These are phyloP conservation scores for Gallinago solitaria DNA, from an alignment of 2,797 vertebrate species.

Conservation along the genomic window DNA sequence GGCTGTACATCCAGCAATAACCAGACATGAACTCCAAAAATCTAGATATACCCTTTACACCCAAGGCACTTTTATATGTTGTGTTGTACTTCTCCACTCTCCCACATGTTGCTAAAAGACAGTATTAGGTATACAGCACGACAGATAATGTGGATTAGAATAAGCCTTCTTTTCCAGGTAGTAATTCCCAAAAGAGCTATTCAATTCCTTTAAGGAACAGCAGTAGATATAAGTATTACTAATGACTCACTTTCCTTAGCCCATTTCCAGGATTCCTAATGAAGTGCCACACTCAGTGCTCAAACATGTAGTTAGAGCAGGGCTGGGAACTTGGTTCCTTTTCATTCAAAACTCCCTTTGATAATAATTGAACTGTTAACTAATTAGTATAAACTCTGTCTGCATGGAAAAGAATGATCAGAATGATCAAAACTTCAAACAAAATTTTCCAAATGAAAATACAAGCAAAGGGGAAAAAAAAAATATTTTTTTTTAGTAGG, in stretches of 20 bases:
- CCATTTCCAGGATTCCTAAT: slow-evolving; percentile 25
- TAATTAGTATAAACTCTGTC: slow-evolving; percentile 56
- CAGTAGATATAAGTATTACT: not conserved
- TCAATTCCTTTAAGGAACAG: not conserved
- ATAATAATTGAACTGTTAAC: slow-evolving; percentile 55
- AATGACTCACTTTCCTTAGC: not conserved
- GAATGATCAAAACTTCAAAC: slow-evolving; percentile 33
- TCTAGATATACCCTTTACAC: not conserved
- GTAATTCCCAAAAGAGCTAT: slow-evolving; percentile 18
- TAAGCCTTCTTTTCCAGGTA: not conserved
- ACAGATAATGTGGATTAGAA: slow-evolving; percentile 35
- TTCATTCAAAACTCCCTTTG: slow-evolving; percentile 53
- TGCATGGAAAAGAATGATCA: not conserved
- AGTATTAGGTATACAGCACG: not conserved
- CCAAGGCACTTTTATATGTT: not conserved
- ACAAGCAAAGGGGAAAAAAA: not conserved
- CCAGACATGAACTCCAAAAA: not conserved
- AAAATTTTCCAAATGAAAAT: not conserved
- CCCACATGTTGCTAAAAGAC: not conserved
- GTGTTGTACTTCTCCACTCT: not conserved
- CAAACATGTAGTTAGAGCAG: not conserved
- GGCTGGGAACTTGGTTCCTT: slow-evolving; percentile 12
- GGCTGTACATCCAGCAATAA: not conserved
- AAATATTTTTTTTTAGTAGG: not conserved
- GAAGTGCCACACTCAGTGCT: not conserved